Conservation (phyloP, 2,888 invertebrate genomes). For the Catocala nupta region DNA sequence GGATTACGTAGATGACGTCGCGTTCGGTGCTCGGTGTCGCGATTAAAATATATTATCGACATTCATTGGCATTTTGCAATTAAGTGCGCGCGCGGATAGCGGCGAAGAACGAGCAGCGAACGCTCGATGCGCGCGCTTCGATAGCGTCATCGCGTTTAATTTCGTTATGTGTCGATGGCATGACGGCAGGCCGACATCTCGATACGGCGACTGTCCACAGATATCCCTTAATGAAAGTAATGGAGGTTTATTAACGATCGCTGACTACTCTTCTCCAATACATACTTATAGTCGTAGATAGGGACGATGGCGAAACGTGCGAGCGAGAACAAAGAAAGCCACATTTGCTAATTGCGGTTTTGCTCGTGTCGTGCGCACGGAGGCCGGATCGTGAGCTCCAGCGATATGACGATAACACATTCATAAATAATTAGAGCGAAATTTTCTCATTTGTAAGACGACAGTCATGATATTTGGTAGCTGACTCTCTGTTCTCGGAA, state of each 20-base stretch:
- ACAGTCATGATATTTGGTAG: slow-evolving; percentile 87
- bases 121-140: slow-evolving; percentile 77
- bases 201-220: slow-evolving; percentile 83
- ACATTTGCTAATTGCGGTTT: slow-evolving; percentile 87
- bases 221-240: slow-evolving; percentile 87
- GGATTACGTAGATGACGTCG: slow-evolving; percentile 80
- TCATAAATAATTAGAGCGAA: slow-evolving; percentile 88
- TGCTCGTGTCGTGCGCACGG: slow-evolving; percentile 86
- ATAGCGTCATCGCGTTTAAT: slow-evolving; percentile 85
- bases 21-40: slow-evolving; percentile 66
- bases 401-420: slow-evolving; percentile 87
- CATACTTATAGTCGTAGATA: slow-evolving; percentile 78
- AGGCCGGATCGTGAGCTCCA: slow-evolving; percentile 84
- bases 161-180: slow-evolving; percentile 83
- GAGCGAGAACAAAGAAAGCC: slow-evolving; percentile 86
- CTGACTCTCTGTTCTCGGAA: slow-evolving; percentile 83
- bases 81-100: slow-evolving; percentile 74
- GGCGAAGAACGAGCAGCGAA: slow-evolving; percentile 57
- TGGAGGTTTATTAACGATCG: slow-evolving; percentile 85
- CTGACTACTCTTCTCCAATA: slow-evolving; percentile 75
- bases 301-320: slow-evolving; percentile 79
- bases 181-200: slow-evolving; percentile 82
- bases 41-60: slow-evolving; percentile 83
- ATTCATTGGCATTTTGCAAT: slow-evolving; percentile 84
- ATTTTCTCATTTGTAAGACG: slow-evolving; percentile 88